A percentile compares a stretch with the other conserved stretches of the same genome.
These are phyloP conservation scores for Oreochromis spilurus DNA, from an alignment of 2,113 vertebrate genomes.

Conservation along the genomic window DNA sequence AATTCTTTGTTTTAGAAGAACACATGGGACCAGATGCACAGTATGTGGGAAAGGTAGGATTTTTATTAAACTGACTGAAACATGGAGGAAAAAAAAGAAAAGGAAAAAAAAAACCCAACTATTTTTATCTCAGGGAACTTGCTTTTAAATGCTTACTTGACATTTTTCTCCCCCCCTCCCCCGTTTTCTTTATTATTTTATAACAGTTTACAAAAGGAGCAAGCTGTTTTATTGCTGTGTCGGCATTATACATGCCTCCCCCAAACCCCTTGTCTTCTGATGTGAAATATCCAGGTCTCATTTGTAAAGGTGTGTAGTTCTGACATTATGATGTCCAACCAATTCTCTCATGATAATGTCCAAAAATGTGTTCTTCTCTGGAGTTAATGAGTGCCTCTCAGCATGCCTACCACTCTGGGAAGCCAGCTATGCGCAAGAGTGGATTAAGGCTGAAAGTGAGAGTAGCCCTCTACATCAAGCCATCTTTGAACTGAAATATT, in stretches of 20 bases:
- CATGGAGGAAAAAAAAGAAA: not conserved
- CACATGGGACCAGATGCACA: conserved; percentile 95
- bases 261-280: not conserved
- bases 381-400: conserved; percentile 25
- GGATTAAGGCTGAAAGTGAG: conserved; percentile 22
- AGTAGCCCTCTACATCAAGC: conserved; percentile 1
- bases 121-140: conserved; percentile 22
- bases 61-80: not conserved
- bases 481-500: conserved; percentile 27
- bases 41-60: conserved; percentile 96
- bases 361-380: conserved; percentile 19
- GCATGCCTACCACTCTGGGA: not conserved
- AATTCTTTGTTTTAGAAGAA: conserved; percentile 99
- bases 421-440: not conserved
- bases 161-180: not conserved
- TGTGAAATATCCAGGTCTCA: conserved; percentile 22
- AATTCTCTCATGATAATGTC: conserved; percentile 12
- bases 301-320: not conserved
- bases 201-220: conserved; percentile 20
- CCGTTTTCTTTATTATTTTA: conserved; percentile 22
- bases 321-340: not conserved
- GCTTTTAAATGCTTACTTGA: conserved; percentile 12
- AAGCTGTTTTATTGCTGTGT: conserved; percentile 12
- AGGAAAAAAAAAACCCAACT: not conserved
- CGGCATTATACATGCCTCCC: not conserved